These are phyloP conservation scores for Drosophila ogumai DNA, from an alignment of 1,140 invertebrate genomes.

Conservation along the genomic window DNA sequence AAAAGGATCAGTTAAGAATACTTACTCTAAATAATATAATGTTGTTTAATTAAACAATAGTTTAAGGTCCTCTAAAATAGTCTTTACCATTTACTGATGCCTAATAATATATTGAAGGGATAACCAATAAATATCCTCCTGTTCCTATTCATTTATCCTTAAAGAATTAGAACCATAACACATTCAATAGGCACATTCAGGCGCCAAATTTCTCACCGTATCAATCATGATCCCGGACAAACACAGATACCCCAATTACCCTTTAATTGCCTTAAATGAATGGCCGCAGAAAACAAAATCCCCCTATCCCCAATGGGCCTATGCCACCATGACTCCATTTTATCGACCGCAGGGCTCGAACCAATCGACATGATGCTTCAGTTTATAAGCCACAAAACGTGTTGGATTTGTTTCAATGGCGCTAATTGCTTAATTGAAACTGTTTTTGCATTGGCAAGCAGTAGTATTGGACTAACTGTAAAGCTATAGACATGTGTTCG, in stretches of 20 bases:
- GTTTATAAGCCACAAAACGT: constrained; percentile 82
- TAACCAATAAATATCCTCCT: no score
- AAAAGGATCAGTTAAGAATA: no score
- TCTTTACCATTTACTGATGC: no score
- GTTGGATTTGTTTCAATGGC: constrained; percentile 82
- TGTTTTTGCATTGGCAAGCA: constrained; percentile 77
- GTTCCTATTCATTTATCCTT: no score
- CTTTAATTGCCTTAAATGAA: constrained; percentile 54
- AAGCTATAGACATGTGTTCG: constrained; percentile 52
- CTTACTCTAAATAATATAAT: no score
- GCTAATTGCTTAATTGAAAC: constrained; percentile 83
- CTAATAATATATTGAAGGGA: no score
- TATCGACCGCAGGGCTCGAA: constrained; percentile 51
- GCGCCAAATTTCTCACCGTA: background rate
- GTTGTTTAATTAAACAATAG: no score
- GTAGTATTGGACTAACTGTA: constrained; percentile 50
- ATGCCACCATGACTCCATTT: constrained; percentile 3
- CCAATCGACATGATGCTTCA: constrained; percentile 77
- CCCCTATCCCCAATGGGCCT: constrained; percentile 1
- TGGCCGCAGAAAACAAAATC: constrained; percentile 44
- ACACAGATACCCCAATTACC: constrained; percentile 40
- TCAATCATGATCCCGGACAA: constrained; percentile 20
- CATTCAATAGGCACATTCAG: background rate
- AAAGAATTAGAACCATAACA: background rate
- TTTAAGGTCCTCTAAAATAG: no score